Base-by-base conservation (phyloP, 2,113 vertebrate species). In the Smithornis capensis region DNA sequence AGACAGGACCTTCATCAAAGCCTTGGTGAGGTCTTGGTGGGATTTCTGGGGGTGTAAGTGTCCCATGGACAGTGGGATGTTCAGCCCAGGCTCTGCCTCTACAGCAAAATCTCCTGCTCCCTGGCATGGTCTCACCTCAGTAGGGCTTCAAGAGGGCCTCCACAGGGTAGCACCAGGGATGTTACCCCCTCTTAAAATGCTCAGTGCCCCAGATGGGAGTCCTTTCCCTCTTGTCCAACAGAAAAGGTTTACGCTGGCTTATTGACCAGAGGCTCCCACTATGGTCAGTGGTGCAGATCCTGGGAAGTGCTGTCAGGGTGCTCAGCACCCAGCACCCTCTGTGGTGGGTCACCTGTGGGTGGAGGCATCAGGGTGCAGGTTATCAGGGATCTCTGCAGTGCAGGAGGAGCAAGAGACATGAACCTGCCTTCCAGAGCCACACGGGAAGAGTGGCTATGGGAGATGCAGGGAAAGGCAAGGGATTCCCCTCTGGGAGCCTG, bases 1-100 rank as follows among this genome's bases (percentile, higher is more conserved):
- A 27, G 28, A 31, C 18, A 28, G n/a, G 29, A 75, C 8, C 31
- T 27, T 67, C 23, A 25, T 21, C 17, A 6, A n/a, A 25, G 2
- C 56, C 19, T 28, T 56, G n/a, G 5, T 33, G 25, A 37, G 35
- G 12, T 40, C 55, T 42, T 3, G 4, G 42, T 78, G 57, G 25
- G 56, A 67, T 21, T 25, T 4, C 24, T 35, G 28, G 19, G n/a
- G 17, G 11, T 57, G 25, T 2, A 12, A 69, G 19, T 24, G 16
- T 29, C 33, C 37, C 1, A 0, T 14, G 29, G 33, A 16, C 21
- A 55, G 35, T 0, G 0, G 35, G 63, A 24, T 81, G 63, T 42
- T 84, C 52, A 57, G 64, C 38, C 31, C 50, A 29, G 35, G 40
- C 28, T 76, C 60, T 55, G 31, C 33, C 62, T 5, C 4, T 10